Evolutionary conservation across 1,140 invertebrate genomes (phyloP).

Genomic region (Drosophila sechellia): DNA sequence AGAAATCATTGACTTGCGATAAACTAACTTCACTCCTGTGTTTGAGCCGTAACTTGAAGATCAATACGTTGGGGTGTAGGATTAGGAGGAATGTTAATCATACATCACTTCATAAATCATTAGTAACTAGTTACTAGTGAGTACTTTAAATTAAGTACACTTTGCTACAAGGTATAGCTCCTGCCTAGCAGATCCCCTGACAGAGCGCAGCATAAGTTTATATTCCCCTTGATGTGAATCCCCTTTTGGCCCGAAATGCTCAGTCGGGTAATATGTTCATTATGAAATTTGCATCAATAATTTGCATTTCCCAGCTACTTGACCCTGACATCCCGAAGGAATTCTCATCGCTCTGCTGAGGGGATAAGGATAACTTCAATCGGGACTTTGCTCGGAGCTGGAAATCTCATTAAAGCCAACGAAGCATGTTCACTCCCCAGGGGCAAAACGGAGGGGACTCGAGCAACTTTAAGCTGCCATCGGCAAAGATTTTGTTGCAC

Average conservation of each 20-base stretch:
- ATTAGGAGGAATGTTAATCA: neutral
- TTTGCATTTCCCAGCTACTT: slow-evolving; percentile 55
- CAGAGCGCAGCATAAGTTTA: neutral
- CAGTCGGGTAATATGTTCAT: slow-evolving; percentile 39
- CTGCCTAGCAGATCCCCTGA: neutral
- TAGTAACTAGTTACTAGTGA: no score
- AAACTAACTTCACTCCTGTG: slow-evolving; percentile 1
- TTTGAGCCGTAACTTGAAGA: no score
- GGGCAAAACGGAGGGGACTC: neutral
- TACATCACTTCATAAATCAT: neutral
- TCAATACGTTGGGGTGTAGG: no score
- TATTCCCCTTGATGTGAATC: neutral
- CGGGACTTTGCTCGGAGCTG: slow-evolving; percentile 14
- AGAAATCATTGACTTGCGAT: slow-evolving; percentile 11
- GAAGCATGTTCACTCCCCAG: slow-evolving; percentile 39
- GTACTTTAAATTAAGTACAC: neutral
- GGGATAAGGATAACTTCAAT: slow-evolving; percentile 35
- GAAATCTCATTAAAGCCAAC: slow-evolving; percentile 60
- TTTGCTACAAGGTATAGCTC: neutral
- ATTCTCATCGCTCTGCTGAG: slow-evolving; percentile 11
- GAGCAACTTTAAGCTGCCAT: slow-evolving; percentile 56
- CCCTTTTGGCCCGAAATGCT: neutral
- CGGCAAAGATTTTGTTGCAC: slow-evolving; percentile 56
- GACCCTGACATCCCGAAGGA: slow-evolving; percentile 44
- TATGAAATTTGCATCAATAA: slow-evolving; percentile 59